A percentile compares a stretch with the other conserved stretches of the same genome.
These are phyloP conservation scores for Mirza zaza DNA, from an alignment of 2,113 vertebrate genomes.

Conservation along the genomic window DNA sequence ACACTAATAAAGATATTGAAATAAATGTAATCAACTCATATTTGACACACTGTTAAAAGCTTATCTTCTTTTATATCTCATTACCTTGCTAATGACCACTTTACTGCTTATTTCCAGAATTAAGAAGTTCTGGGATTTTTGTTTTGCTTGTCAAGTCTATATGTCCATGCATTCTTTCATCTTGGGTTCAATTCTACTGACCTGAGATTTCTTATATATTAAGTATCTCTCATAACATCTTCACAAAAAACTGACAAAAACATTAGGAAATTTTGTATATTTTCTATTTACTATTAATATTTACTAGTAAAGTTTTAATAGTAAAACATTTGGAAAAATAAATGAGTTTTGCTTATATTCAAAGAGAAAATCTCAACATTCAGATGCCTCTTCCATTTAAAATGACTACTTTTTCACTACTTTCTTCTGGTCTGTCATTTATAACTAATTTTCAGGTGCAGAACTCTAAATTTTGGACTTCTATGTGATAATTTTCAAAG, in stretches of 20 bases:
- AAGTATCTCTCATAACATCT: background rate
- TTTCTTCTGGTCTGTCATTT: background rate
- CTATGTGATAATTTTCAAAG: background rate
- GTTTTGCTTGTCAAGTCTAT: background rate
- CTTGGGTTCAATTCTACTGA: background rate
- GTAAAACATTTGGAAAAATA: background rate
- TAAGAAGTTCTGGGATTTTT: background rate
- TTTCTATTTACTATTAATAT: background rate
- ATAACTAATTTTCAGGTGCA: background rate
- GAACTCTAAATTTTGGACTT: background rate
- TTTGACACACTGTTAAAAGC: background rate
- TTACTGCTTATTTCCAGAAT: background rate
- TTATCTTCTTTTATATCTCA: background rate
- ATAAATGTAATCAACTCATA: background rate
- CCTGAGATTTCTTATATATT: background rate
- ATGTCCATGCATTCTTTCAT: background rate
- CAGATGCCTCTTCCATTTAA: background rate
- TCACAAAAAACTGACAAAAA: background rate
- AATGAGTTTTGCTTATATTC: background rate
- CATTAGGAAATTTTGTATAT: background rate
- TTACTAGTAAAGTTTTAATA: background rate
- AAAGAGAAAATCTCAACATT: background rate
- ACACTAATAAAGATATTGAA: background rate
- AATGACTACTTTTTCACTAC: background rate
- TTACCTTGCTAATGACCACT: background rate